phyloP scores from a whole-genome alignment of 2,888 invertebrate genomes.

The Hirtodrosophila cameraria region DNA sequence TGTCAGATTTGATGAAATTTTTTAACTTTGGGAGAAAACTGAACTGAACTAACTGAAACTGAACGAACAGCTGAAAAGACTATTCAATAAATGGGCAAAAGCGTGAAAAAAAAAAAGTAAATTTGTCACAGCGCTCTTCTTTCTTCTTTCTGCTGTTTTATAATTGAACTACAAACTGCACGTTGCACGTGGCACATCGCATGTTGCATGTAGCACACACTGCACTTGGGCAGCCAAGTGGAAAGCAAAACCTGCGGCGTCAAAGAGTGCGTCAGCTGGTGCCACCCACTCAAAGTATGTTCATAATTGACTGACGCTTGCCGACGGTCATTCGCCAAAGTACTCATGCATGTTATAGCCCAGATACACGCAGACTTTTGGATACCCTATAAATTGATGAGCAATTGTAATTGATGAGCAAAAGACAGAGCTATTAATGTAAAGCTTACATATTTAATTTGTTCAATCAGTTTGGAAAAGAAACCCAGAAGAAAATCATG shows the following conservation, averaged over 20 bases:
- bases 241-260: conserved; percentile 35
- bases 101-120: conserved; percentile 72
- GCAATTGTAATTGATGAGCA: no score
- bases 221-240: conserved; percentile 59
- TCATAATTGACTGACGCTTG: conserved; percentile 50
- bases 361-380: conserved; percentile 38
- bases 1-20: conserved; percentile 24
- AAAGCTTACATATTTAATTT: no score
- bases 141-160: conserved; percentile 6
- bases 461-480: no score
- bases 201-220: conserved; percentile 12
- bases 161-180: conserved; percentile 45
- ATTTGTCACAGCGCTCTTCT: conserved; percentile 46
- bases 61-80: conserved; percentile 19
- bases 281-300: conserved; percentile 45
- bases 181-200: not conserved
- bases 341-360: conserved; percentile 49
- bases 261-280: conserved; percentile 44
- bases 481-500: no score
- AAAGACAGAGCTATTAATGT: no score
- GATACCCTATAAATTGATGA: conserved; percentile 21
- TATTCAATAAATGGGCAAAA: conserved; percentile 64
- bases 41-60: conserved; percentile 1
- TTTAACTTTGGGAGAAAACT: conserved; percentile 31
- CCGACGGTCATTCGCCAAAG: conserved; percentile 29